Base-by-base conservation (phyloP, 2,888 invertebrate genomes). In the Pyrrhosoma nymphula region DNA sequence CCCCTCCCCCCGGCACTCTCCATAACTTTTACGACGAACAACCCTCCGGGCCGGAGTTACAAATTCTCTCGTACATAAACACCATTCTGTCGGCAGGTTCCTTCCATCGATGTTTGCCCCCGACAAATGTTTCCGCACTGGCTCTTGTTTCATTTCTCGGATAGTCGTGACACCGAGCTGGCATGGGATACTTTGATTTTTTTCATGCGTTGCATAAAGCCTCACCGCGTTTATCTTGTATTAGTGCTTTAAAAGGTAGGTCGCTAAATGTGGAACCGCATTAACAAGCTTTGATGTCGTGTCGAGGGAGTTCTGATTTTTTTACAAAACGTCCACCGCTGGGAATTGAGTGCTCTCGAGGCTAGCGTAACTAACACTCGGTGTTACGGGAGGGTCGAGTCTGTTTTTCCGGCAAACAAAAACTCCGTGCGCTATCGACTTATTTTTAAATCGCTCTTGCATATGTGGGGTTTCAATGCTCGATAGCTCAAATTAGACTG, bases 101-200 rank as follows among this genome's bases (percentile, higher is more conserved):
- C 82, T 69, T 0, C 26, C 82, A 82, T 82, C 30, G 35, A 35
- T 82, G 14, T 82, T 82, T 82, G 35, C 82, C 14, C 35, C 14
- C 35, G 82, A 82, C 30, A 16, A 82, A 82, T 82, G 35, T 82
- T 82, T 82, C 35, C 82, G 2, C 30, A 82, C 4, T 35, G 35
- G 35, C 82, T 60, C 60, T 16, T 35, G 82, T 82, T 82, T 82
- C 82, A 82, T 82, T 82, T 35, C 82, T 35, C 82, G 82, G 82
- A 82, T 35, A 82, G 35, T 82, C 82, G 35, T 35, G 82, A 35
- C 82, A 82, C 82, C 16, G 30, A 30, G 30, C 75, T 4, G 10
- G 14, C 35, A 82, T 18, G 35, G 30, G 35, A 82, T 82, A 12
- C 20, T 82, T 30, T 82, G 82, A 12, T 35, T n/a, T 26, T 69